Base-by-base conservation (phyloP, 2,888 invertebrate species). In the Dusona sp. region DNA sequence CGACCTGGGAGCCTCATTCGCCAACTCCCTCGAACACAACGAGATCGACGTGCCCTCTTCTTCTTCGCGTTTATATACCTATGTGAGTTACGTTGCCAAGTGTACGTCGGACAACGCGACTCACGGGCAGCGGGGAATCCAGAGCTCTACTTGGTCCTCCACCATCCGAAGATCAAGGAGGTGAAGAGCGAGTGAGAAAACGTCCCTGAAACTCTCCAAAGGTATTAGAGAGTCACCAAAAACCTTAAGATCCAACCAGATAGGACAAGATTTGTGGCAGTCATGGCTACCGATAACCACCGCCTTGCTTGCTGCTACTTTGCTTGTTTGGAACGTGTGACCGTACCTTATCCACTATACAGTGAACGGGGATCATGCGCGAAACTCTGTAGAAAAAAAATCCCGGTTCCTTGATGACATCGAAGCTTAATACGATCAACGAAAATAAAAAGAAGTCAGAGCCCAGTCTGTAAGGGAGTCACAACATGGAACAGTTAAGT, bases 191-290 rank as follows among this genome's bases (percentile, higher is more conserved):
- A 79, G 85, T 57, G 83, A 83, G 85, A 85, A 73, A 82, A 75
- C 68, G 51, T 45, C 64, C 36, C 57, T 42, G 79, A 74, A 78
- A 84, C 48, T 86, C 84, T 87, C 84, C 70, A 77, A 84, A 88
- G 90, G 89, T 90, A 92, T 92, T 91, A 90, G 91, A 91, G 90
- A 91, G 90, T 90, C 90, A 92, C 92, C 92, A 90, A 93, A 92
- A 92, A 93, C 90, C 91, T 88, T 90, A 88, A 92, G 93, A 93
- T 93, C 89, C 89, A 68, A 54, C 54, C 84, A 91, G 93, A 93
- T 93, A 93, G 90, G 86, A 79, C 83, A 88, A 92, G 93, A 93
- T 93, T 93, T 93, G 93, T 93, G 92, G 92, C 90, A 91, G 91
- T 91, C 90, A 89, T 89, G 91, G 91, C 84, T 87, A 87, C 90